phyloP scores from a whole-genome alignment of 2,113 vertebrate species.

The Corythaixoides concolor region DNA sequence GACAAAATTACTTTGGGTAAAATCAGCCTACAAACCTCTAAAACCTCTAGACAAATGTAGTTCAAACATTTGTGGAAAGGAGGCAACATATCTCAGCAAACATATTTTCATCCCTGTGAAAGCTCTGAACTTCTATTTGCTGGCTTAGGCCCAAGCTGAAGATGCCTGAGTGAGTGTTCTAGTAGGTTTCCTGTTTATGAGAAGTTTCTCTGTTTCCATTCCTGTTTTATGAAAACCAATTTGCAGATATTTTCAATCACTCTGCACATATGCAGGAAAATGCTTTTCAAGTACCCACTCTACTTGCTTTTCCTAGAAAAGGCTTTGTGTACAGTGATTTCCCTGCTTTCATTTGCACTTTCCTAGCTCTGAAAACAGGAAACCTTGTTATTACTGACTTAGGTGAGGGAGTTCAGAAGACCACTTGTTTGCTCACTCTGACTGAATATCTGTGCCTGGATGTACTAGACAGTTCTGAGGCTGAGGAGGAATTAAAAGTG shows the following conservation, averaged over 20 bases:
- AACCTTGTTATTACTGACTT: conserved; percentile 28
- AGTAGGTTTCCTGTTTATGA: conserved; percentile 45
- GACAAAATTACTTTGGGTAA: background rate
- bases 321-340: background rate
- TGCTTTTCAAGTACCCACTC: conserved; percentile 40
- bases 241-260: conserved; percentile 52
- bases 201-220: conserved; percentile 8
- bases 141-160: conserved; percentile 12
- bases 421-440: background rate
- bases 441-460: background rate
- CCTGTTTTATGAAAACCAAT: conserved; percentile 52
- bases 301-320: conserved; percentile 52
- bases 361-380: conserved; percentile 43
- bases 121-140: background rate
- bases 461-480: background rate
- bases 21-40: background rate
- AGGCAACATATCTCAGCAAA: background rate
- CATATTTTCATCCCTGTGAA: background rate
- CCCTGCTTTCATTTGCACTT: conserved; percentile 18
- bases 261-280: conserved; percentile 20
- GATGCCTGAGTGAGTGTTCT: background rate
- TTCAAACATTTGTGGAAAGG: background rate
- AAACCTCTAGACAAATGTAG: background rate
- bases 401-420: background rate
- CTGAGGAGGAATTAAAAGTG: background rate